phyloP scores from a whole-genome alignment of 2,888 invertebrate species.

The Leptinotarsa rubiginosa region DNA sequence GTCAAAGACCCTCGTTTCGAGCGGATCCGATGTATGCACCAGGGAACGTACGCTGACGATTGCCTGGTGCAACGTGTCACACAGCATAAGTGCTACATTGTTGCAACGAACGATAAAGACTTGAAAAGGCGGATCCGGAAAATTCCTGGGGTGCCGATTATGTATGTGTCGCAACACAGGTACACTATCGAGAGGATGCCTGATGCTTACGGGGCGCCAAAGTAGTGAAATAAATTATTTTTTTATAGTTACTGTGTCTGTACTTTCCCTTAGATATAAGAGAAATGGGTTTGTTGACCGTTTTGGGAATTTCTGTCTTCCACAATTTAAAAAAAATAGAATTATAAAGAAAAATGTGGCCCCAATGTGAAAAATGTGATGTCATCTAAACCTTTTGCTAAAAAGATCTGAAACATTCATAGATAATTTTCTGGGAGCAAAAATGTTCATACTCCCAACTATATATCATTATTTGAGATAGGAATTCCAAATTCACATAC shows the following conservation, averaged over 20 bases:
- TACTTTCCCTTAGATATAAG: not conserved
- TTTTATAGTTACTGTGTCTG: not conserved
- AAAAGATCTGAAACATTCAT: too few species aligned
- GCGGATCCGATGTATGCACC: slow-evolving; percentile 91
- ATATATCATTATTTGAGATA: too few species aligned
- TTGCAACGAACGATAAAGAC: slow-evolving; percentile 99
- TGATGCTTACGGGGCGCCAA: slow-evolving; percentile 96
- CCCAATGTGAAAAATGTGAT: too few species aligned
- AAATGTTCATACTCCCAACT: too few species aligned
- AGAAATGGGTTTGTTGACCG: not conserved
- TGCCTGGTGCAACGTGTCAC: slow-evolving; percentile 95
- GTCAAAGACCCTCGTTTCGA: slow-evolving; percentile 96
- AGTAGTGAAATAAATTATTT: slow-evolving; percentile 51
- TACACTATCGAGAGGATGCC: slow-evolving; percentile 99
- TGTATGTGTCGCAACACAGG: slow-evolving; percentile 93
- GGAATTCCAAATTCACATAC: too few species aligned
- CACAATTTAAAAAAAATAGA: too few species aligned
- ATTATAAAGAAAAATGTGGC: too few species aligned
- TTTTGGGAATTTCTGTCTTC: too few species aligned
- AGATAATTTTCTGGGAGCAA: too few species aligned
- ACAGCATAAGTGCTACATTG: slow-evolving; percentile 99
- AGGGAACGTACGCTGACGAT: slow-evolving; percentile 99
- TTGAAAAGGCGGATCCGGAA: slow-evolving; percentile 94
- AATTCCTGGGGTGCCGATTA: slow-evolving; percentile 98
- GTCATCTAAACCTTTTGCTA: too few species aligned